A percentile compares a stretch with the other conserved stretches of the same genome.
Conservation (phyloP, 2,888 invertebrate species). For the Lasiommata megera region DNA sequence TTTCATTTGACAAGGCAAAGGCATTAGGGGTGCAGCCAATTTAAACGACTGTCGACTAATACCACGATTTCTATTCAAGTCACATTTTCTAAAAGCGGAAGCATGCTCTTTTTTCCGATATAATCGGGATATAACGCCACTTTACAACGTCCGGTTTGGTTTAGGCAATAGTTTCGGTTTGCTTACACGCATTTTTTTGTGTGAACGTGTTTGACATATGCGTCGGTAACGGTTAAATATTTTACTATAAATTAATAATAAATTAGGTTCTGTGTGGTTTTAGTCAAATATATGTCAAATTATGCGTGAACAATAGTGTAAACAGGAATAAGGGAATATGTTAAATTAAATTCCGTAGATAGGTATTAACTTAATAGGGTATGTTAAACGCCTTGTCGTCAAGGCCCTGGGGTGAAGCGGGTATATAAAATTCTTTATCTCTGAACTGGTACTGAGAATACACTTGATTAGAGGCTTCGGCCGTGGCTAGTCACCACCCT, state of each 20-base stretch:
- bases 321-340: too few relatives aligned
- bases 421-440: too few relatives aligned
- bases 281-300: too few relatives aligned
- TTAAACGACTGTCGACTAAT: constrained; percentile 48
- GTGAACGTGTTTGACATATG: background rate
- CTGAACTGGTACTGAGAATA: too few relatives aligned
- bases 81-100: constrained; percentile 61
- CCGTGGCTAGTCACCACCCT: too few relatives aligned
- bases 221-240: constrained; percentile 18
- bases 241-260: constrained; percentile 12
- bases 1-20: constrained; percentile 34
- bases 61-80: constrained; percentile 65
- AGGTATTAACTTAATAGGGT: too few relatives aligned
- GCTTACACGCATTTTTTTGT: constrained; percentile 22
- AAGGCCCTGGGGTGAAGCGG: too few relatives aligned
- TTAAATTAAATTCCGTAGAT: too few relatives aligned
- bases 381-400: too few relatives aligned
- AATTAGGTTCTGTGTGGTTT: background rate
- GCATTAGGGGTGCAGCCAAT: constrained; percentile 33
- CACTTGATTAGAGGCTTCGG: too few relatives aligned
- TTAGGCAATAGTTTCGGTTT: constrained; percentile 26
- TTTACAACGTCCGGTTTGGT: constrained; percentile 58
- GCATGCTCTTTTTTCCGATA: constrained; percentile 51
- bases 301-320: too few relatives aligned
- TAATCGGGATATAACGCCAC: constrained; percentile 56